phyloP scores from a whole-genome alignment of 1,140 invertebrate genomes.

The Bombyx mori region ASM3026992v2 NC_085121.1:17853501-17854000 shows the following conservation, averaged over 20 bases:
- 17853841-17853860: slow-evolving; percentile 1
- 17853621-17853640: no score
- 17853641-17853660: no score
- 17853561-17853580: no score
- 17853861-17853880: slow-evolving; percentile 1
- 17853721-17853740: background rate
- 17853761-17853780: background rate
- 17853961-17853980: slow-evolving; percentile 3
- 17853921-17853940: slow-evolving; percentile 6
- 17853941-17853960: slow-evolving; percentile 2
- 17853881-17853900: slow-evolving; percentile 7
- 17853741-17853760: background rate
- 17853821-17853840: slow-evolving; percentile 8
- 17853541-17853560: no score
- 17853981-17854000: no score
- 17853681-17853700: no score
- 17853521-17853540: no score
- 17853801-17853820: background rate
- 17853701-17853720: no score
- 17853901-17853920: slow-evolving; percentile 8
- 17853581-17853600: no score
- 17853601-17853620: no score
- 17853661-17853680: no score
- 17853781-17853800: background rate
- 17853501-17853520: no score